Base-by-base conservation (phyloP, 2,888 invertebrate species). In the Eilema sororculum region DNA sequence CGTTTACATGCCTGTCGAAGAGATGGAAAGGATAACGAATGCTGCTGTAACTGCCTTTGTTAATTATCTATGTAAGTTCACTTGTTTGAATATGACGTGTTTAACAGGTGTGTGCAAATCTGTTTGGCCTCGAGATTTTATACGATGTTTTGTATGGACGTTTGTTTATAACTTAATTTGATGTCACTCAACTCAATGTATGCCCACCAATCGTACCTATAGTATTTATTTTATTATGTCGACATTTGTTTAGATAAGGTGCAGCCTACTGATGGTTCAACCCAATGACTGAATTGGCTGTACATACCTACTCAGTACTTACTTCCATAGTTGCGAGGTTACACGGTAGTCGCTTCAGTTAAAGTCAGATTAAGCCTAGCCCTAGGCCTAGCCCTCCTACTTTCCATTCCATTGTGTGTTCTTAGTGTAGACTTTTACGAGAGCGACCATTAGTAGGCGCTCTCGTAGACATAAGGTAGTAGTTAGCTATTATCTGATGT, bases 11-110 rank as follows among this genome's bases (percentile, higher is more conserved):
- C 93, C 90, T 9, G 88, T 83, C 24, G 91, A 94, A 30, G 93
- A 94, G 74, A 94, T 96, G 89, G 89, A 92, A 65, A 86, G 92
- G 72, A 93, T 96, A 33, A 91, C 95, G 12, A 85, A 91, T 28
- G 91, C 91, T 8, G 95, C 95, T 13, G 94, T 96, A 13, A 87
- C 92, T 30, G 92, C 93, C 25, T 96, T 96, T 80, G 91, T 91
- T 78, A 90, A 89, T 69, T 95, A 95, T 84, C 89, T 96, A 82
- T 93, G 96, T 96, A 87, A 93, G 93, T 91, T 74, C 59, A 12
- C 2, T 63, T 67, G 28, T 37, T 65, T 75, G 16, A 52, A 22
- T 65, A 25, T 63, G 25, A 46, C 63, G 24, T 63, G 5, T 46
- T n/a, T n/a, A 2, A 24, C 16, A 28, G 6, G 24, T 20, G 6